A percentile compares a stretch with the other conserved stretches of the same genome.
phyloP scores from a whole-genome alignment of 1,140 invertebrate species.

The Tetramorium alpestre region DNA sequence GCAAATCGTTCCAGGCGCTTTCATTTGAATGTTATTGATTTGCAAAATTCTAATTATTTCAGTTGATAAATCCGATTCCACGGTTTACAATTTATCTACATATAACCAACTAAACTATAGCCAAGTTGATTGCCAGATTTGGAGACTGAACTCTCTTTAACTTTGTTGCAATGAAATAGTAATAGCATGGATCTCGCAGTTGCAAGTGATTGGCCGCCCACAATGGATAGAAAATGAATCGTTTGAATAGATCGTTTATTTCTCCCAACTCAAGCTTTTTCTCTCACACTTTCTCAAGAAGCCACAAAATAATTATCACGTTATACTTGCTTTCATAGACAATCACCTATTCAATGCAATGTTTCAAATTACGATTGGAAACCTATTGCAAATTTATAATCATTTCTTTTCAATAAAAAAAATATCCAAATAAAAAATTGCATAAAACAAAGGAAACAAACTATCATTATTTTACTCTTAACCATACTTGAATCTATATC shows the following conservation, averaged over 20 bases:
- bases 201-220: slow-evolving; percentile 11
- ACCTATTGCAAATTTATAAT: not conserved
- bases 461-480: not conserved
- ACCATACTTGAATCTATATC: not conserved
- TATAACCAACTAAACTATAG: slow-evolving; percentile 63
- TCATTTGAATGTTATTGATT: slow-evolving; percentile 23
- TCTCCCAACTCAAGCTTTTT: not conserved
- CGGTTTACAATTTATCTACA: slow-evolving; percentile 67
- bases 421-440: not conserved
- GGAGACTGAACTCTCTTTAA: slow-evolving; percentile 57
- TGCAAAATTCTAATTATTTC: slow-evolving; percentile 58
- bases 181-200: slow-evolving; percentile 25
- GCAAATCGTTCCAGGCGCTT: slow-evolving; percentile 1
- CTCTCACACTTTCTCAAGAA: not conserved
- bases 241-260: slow-evolving; percentile 14
- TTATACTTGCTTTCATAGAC: not conserved
- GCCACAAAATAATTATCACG: slow-evolving; percentile 44
- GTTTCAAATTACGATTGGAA: slow-evolving; percentile 11
- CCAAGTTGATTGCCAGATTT: slow-evolving; percentile 42
- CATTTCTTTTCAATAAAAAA: too few species aligned
- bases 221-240: slow-evolving; percentile 44
- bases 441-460: not conserved
- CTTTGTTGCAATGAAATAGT: slow-evolving; percentile 26
- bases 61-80: slow-evolving; percentile 49
- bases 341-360: not conserved